Base-by-base conservation (phyloP, 2,797 vertebrate species). In the Spinus olivaceus region DNA sequence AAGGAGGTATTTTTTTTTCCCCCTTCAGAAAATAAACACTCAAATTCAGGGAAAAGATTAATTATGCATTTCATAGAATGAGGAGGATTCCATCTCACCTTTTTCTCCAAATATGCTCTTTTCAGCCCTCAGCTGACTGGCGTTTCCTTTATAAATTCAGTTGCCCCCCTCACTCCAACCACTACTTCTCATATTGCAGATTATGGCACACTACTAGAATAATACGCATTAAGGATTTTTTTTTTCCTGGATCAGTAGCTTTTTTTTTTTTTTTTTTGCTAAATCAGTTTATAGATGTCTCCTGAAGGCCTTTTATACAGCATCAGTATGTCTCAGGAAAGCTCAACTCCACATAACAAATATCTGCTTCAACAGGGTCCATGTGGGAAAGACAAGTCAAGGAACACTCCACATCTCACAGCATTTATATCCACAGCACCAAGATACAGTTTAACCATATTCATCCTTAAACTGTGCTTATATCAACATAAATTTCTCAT, bases 401-500 rank as follows among this genome's bases (percentile, higher is more conserved):
- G 37, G 27, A 85, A 74, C 20, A 35, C 14, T 18, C 9, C 8
- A 14, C 23, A 32, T 20, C 65, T 74, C n/a, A 27, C 1, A 70
- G 17, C 16, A 22, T 33, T 78, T 37, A n/a, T 0, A 84, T 0
- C 24, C 30, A 28, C 0, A 64, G 69, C 33, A 74, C 39, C 76
- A 81, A 69, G 44, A 49, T 5, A 69, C 32, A 81, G 39, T 39
- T 69, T 28, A 84, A 77, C 33, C 28, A 32, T 6, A 19, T 13
- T 28, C 35, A 74, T 35, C 59, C 32, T 76, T 72, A 76, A 82
- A 63, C 10, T 11, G 3, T 44, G 25, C 39, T 78, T 71, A 6
- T 4, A 53, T 15, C n/a, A 74, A 39, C 1, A 0, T 20, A 41
- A 61, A 23, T 32, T 12, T 42, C 16, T 41, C 1, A 70, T 16